A percentile compares a stretch with the other conserved stretches of the same genome.
phyloP scores from a whole-genome alignment of 2,888 invertebrate species.

The Hoplodrina blanda region DNA sequence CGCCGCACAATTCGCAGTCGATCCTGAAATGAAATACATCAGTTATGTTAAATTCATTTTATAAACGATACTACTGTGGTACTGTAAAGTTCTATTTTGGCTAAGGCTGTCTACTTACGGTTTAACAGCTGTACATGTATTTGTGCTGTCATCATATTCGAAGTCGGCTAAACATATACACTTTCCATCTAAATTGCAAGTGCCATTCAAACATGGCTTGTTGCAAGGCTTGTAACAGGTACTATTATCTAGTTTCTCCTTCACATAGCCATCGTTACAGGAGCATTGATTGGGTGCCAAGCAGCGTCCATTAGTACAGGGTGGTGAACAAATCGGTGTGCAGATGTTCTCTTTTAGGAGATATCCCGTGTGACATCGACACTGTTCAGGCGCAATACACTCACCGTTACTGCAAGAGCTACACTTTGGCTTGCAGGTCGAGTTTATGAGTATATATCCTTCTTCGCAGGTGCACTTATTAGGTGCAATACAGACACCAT shows the following conservation, averaged over 20 bases:
- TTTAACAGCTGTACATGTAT: constrained; percentile 64
- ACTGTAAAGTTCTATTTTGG: neutral
- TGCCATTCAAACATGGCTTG: constrained; percentile 69
- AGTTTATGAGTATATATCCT: constrained; percentile 25
- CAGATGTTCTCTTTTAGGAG: constrained; percentile 48
- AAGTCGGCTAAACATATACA: constrained; percentile 72
- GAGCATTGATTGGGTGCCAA: constrained; percentile 74
- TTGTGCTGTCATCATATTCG: constrained; percentile 57
- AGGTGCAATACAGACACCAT: constrained; percentile 43
- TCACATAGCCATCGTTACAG: constrained; percentile 64
- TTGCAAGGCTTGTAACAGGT: constrained; percentile 72
- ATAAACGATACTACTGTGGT: neutral
- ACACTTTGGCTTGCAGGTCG: constrained; percentile 32
- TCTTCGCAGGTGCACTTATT: constrained; percentile 41
- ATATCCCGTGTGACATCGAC: constrained; percentile 55
- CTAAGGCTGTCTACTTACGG: constrained; percentile 69
- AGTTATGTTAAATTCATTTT: neutral
- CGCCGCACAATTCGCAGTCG: constrained; percentile 70
- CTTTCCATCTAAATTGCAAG: constrained; percentile 67
- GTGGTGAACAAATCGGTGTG: constrained; percentile 65
- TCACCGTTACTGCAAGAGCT: constrained; percentile 53
- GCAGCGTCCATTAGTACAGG: constrained; percentile 74
- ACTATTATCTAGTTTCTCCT: constrained; percentile 53
- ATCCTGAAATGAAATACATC: constrained; percentile 68
- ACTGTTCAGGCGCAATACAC: constrained; percentile 52